phyloP scores from a whole-genome alignment of 2,113 vertebrate species.

The Trogon surrucura region DNA sequence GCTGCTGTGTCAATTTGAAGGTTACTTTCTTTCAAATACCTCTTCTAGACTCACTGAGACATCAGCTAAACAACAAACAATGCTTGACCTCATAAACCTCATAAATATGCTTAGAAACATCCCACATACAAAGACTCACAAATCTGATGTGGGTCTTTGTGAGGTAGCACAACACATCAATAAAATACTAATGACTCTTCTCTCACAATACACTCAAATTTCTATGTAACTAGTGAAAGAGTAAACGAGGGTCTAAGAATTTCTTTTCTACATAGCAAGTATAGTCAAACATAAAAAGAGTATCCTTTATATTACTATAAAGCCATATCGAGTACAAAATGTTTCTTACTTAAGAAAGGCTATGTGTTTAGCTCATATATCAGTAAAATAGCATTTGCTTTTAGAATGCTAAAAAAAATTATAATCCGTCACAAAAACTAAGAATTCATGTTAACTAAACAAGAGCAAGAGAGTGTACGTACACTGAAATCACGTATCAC shows the following conservation, averaged over 20 bases:
- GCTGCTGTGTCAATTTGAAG: not conserved
- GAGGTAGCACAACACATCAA: not conserved
- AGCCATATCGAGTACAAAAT: not conserved
- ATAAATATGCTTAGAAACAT: not conserved
- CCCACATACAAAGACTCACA: not conserved
- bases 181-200: not conserved
- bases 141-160: accelerated
- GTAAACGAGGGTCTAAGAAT: not conserved
- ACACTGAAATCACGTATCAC: not conserved
- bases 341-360: not conserved
- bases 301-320: not conserved
- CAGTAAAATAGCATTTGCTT: not conserved
- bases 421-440: not conserved
- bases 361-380: not conserved
- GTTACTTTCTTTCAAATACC: not conserved
- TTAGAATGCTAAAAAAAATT: not conserved
- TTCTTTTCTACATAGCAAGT: not conserved
- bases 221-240: not conserved
- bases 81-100: not conserved
- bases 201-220: not conserved
- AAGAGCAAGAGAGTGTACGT: not conserved
- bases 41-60: not conserved
- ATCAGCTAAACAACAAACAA: not conserved
- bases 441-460: not conserved
- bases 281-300: not conserved